A percentile compares a stretch with the other conserved stretches of the same genome.
phyloP scores from a whole-genome alignment of 2,797 vertebrate species.

The Characodon lateralis region DNA sequence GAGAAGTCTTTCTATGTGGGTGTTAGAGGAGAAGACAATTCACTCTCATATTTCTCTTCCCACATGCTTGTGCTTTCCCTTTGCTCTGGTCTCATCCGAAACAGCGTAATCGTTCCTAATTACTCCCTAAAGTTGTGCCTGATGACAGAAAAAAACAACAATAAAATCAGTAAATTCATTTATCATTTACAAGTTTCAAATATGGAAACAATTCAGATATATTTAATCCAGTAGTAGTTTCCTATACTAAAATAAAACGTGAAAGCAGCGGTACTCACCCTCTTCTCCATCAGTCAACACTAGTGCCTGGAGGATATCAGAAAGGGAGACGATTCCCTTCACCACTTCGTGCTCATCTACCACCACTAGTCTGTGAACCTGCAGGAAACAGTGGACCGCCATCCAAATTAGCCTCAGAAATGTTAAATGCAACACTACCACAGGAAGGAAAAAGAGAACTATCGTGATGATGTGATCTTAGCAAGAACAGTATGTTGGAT shows the following conservation, averaged over 20 bases:
- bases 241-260: background rate
- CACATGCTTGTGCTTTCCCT: slow-evolving; percentile 18
- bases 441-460: background rate
- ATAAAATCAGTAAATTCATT: background rate
- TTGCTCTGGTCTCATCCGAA: slow-evolving; percentile 21
- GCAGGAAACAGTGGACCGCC: slow-evolving; percentile 11
- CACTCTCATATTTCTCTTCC: slow-evolving; percentile 13
- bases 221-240: background rate
- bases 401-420: background rate
- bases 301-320: slow-evolving; percentile 94
- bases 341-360: slow-evolving; percentile 94
- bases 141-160: slow-evolving; percentile 19
- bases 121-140: slow-evolving; percentile 67
- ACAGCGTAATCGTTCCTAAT: background rate
- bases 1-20: slow-evolving; percentile 17
- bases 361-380: slow-evolving; percentile 96
- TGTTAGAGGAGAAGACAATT: slow-evolving; percentile 15
- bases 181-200: background rate
- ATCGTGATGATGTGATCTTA: background rate
- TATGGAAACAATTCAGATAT: background rate
- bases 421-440: background rate
- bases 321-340: slow-evolving; percentile 94
- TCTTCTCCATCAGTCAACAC: slow-evolving; percentile 86
- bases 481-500: background rate
- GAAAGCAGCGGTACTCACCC: slow-evolving; percentile 50